Conservation (phyloP, 2,113 vertebrate species). For the Chunga burmeisteri region DNA sequence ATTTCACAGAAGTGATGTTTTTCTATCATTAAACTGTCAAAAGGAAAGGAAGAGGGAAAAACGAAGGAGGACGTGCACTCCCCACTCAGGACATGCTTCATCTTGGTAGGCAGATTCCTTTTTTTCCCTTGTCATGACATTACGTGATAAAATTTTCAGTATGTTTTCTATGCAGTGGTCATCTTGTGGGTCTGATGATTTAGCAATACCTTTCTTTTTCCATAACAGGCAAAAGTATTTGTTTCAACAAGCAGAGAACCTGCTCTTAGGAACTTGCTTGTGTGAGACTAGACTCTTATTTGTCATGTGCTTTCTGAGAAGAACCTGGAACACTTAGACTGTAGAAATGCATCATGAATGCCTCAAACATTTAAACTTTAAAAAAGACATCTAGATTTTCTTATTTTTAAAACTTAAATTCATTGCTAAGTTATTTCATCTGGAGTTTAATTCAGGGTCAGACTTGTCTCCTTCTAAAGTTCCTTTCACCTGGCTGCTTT, state of each 20-base stretch:
- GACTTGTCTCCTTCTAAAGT: background rate
- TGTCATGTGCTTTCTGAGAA: background rate
- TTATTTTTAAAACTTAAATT: background rate
- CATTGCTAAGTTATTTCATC: background rate
- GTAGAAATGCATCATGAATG: background rate
- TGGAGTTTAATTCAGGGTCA: background rate
- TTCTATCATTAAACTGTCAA: background rate
- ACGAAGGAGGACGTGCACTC: background rate
- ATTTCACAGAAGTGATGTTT: background rate
- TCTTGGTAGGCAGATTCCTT: background rate
- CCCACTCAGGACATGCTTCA: background rate
- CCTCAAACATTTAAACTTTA: background rate
- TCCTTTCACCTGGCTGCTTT: background rate
- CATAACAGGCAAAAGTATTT: background rate
- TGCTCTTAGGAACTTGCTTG: background rate
- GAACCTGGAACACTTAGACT: background rate
- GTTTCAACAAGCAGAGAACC: background rate
- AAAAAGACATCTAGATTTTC: background rate
- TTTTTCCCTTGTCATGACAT: background rate
- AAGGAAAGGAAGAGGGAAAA: background rate
- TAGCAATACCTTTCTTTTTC: background rate
- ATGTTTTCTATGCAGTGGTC: background rate
- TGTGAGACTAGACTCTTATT: background rate
- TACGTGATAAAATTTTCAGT: background rate
- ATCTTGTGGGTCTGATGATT: background rate